phyloP scores from a whole-genome alignment of 2,888 invertebrate genomes.

The Hydraecia micacea region DNA sequence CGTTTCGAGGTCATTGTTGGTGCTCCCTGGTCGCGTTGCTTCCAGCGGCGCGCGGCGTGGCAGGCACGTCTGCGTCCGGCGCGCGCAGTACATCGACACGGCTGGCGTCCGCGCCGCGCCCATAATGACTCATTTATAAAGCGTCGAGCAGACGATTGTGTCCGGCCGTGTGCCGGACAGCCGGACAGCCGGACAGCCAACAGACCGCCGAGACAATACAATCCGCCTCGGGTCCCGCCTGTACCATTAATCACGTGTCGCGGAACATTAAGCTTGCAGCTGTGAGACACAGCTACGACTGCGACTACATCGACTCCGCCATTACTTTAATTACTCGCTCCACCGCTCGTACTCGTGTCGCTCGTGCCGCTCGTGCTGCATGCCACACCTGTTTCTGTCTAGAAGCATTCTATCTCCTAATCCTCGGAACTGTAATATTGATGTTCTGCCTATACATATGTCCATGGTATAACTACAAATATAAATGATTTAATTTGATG shows the following conservation, averaged over 20 bases:
- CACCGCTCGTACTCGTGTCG: neutral
- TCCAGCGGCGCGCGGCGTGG: neutral
- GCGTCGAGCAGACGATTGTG: neutral
- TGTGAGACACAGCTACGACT: neutral
- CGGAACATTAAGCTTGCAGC: conserved; percentile 20
- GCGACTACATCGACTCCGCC: neutral
- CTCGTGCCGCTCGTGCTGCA: neutral
- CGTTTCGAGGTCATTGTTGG: neutral
- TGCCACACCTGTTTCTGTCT: neutral
- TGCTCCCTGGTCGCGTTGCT: neutral
- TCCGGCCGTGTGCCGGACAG: conserved; percentile 11
- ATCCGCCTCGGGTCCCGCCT: neutral
- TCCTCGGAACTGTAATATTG: neutral
- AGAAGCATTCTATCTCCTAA: neutral
- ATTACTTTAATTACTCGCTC: conserved; percentile 8
- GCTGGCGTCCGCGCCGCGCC: neutral
- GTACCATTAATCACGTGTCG: conserved; percentile 23
- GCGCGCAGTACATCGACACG: neutral
- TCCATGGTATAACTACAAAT: neutral
- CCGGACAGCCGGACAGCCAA: conserved; percentile 10
- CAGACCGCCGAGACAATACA: conserved; percentile 10
- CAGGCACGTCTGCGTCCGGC: neutral
- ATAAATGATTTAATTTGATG: neutral
- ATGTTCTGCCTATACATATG: neutral
- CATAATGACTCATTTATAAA: conserved; percentile 4